Evolutionary conservation across 2,113 vertebrate genomes (phyloP).

Genomic region (Pipra filicauda): DNA sequence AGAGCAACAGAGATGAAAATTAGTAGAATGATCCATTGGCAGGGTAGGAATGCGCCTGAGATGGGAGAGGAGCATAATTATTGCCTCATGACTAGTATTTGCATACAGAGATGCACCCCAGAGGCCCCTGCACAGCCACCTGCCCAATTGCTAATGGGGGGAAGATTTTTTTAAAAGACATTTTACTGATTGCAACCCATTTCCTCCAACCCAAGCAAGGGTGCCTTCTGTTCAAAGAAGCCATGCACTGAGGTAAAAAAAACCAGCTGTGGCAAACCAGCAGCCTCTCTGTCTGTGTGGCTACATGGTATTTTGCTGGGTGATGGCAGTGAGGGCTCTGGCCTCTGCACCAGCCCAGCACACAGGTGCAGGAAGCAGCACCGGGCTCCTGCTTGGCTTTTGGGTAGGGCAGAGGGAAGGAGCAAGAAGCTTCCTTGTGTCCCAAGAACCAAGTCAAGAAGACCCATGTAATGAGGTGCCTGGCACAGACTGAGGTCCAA

Average conservation of each 20-base stretch:
- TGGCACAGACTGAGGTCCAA: rapidly evolving
- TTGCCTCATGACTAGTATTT: rapidly evolving
- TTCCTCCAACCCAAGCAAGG: neutral
- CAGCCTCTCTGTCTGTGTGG: neutral
- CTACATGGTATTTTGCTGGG: rapidly evolving
- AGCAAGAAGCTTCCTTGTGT: neutral
- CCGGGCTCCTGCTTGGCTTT: neutral
- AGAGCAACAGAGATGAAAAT: neutral
- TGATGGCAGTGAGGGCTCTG: neutral
- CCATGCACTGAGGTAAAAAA: neutral
- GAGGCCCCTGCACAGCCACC: neutral
- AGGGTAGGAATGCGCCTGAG: neutral
- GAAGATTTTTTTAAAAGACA: neutral
- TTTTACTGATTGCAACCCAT: neutral
- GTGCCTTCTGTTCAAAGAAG: neutral
- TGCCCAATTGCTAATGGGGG: neutral
- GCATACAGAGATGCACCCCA: neutral
- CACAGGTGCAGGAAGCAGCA: neutral
- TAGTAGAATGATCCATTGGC: neutral
- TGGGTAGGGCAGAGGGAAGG: neutral
- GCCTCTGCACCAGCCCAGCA: rapidly evolving
- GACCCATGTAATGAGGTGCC: neutral
- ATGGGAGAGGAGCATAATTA: neutral
- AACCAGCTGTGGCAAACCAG: neutral
- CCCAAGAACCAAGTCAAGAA: neutral